Evolutionary conservation across 2,888 invertebrate genomes (phyloP).

Genomic region (Leucophora obtusa): DNA sequence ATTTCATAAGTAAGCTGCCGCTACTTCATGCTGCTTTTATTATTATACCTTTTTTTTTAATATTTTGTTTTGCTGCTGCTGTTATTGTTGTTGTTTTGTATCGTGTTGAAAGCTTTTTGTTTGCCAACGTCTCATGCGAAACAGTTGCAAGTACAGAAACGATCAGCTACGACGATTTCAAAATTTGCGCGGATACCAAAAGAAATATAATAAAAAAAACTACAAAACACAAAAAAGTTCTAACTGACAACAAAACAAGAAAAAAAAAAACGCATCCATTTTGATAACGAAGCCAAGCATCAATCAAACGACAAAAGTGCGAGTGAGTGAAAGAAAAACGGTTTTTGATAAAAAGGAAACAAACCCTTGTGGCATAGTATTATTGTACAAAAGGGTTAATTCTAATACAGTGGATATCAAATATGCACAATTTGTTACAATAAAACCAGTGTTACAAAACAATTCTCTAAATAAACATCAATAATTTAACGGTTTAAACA

Average conservation of each 20-base stretch:
- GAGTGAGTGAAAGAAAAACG: conserved; percentile 49
- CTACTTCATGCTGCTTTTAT: conserved; percentile 32
- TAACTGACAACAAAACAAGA: conserved; percentile 43
- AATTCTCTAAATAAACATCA: conserved; percentile 58
- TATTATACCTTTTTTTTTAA: conserved; percentile 22
- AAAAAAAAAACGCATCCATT: conserved; percentile 43
- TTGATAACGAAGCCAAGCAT: conserved; percentile 42
- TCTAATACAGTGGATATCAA: conserved; percentile 36
- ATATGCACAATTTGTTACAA: conserved; percentile 49
- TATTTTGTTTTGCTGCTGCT: conserved; percentile 18
- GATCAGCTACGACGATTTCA: conserved; percentile 76
- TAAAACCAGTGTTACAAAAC: conserved; percentile 49
- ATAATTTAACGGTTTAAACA: conserved; percentile 31
- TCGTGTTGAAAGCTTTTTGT: conserved; percentile 74
- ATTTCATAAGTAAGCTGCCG: conserved; percentile 53
- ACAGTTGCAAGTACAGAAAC: conserved; percentile 78
- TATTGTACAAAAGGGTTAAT: conserved; percentile 41
- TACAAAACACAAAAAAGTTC: conserved; percentile 34
- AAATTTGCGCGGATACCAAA: conserved; percentile 74
- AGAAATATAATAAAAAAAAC: conserved; percentile 52
- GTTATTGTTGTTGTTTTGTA: conserved; percentile 63
- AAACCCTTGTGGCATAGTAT: conserved; percentile 32
- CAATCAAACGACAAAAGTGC: conserved; percentile 52
- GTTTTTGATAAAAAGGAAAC: conserved; percentile 22
- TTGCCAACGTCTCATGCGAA: conserved; percentile 72